phyloP scores from a whole-genome alignment of 1,140 invertebrate genomes.

The Dryas iulia region DNA sequence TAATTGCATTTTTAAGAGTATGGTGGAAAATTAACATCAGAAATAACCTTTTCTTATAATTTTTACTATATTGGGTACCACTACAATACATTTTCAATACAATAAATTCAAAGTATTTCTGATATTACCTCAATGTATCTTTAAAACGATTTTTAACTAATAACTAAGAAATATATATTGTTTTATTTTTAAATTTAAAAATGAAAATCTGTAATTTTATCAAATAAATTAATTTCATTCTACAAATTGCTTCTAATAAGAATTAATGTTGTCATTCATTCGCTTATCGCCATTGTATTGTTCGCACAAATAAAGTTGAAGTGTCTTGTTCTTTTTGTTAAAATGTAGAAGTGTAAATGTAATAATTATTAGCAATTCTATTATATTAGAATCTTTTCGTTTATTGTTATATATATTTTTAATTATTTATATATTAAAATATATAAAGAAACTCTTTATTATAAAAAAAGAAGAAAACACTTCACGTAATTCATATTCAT shows the following conservation, averaged over 20 bases:
- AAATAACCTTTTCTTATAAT: no score
- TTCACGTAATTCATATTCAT: not conserved
- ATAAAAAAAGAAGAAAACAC: not conserved
- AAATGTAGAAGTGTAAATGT: not conserved
- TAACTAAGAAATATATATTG: no score
- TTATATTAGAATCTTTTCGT: no score
- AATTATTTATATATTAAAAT: not conserved
- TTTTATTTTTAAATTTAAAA: no score
- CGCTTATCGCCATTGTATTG: slow-evolving; percentile 40
- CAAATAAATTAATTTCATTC: not conserved
- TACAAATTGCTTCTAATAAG: not conserved
- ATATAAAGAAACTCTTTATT: not conserved
- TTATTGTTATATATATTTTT: not conserved
- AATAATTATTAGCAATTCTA: not conserved
- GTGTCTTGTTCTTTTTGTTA: not conserved
- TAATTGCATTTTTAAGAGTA: no score
- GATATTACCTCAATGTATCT: no score
- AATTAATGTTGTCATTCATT: slow-evolving; percentile 19
- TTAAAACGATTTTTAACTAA: no score
- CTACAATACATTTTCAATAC: no score
- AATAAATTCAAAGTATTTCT: no score
- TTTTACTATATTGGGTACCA: no score
- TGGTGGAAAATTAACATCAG: no score
- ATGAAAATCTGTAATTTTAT: no score
- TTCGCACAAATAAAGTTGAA: slow-evolving; percentile 15